A percentile compares a stretch with the other conserved stretches of the same genome.
phyloP scores from a whole-genome alignment of 2,888 invertebrate genomes.

The Aleiodes leptofemur region DNA sequence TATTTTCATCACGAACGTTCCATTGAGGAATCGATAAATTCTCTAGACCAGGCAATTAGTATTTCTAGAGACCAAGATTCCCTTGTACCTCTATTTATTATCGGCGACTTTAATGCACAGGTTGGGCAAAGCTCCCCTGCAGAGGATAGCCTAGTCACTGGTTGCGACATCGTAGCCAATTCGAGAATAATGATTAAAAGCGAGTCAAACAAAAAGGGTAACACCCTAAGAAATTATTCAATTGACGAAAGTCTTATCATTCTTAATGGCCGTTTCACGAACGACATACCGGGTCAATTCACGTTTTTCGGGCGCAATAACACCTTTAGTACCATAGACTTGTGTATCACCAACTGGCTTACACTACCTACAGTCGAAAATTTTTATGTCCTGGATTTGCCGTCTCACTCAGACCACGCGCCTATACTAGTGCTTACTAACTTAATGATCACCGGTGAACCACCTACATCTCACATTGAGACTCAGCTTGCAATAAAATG shows the following conservation, averaged over 20 bases:
- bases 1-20: neutral
- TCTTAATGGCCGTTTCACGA: neutral
- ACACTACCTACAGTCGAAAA: neutral
- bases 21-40: neutral
- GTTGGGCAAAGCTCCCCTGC: neutral
- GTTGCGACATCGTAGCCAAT: neutral
- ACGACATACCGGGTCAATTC: neutral
- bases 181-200: neutral
- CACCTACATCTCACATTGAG: neutral
- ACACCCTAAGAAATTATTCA: neutral
- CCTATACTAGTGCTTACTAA: neutral
- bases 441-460: neutral
- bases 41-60: neutral
- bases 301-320: slow-evolving; percentile 9
- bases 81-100: neutral
- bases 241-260: neutral
- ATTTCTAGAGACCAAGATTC: neutral
- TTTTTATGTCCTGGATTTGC: neutral
- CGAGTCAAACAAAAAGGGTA: neutral
- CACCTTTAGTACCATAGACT: neutral
- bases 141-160: neutral
- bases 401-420: neutral
- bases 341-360: neutral
- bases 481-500: neutral
- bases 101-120: neutral